Base-by-base conservation (phyloP, 2,888 invertebrate genomes). In the Panopea generosa region DNA sequence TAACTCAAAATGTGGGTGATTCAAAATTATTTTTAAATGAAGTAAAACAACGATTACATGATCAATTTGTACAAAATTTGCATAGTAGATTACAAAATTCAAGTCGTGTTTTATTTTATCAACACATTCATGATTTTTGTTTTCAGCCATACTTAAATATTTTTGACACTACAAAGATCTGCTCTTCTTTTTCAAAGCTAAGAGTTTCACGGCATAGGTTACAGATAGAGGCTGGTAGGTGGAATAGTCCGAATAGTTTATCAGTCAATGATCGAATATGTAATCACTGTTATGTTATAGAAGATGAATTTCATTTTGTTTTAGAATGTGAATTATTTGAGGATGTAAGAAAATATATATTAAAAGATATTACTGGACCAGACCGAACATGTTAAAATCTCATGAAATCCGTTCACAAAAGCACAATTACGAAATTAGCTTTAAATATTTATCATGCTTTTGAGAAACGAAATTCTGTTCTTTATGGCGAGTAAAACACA, bases 301-400 rank as follows among this genome's bases (percentile, higher is more conserved):
- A 57, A 40, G 57, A 52, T 52, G 52, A 52, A 52, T 52, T 52
- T 52, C 52, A 52, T 52, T 52, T 52, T 52, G 52, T 52, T 18
- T 57, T 33, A 22, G 57, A 57, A 38, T 57, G 57, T 57, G 29
- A 20, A 18, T 14, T 2, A 16, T 57, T 29, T 22, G 16, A 14
- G 16, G 57, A 40, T 3, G n/a, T 57, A 57, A 38, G 22, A 7
- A 20, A 33, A 22, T 57, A 18, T 33, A 40, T 57, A 40, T 33
- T 40, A 4, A 20, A 22, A n/a, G n/a, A n/a, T 57, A 57, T 33
- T 57, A 38, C 18, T 22, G 38, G 14, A 6, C n/a, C 9, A 7
- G 57, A 38, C 57, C 57, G 11, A 57, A 57, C 24, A 57, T 57
- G 38, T 2, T 18, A 14, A 57, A 57, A 57, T 40, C 22, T n/a